Conservation (phyloP, 2,113 vertebrate genomes). For the Pterophyllum scalare region DNA sequence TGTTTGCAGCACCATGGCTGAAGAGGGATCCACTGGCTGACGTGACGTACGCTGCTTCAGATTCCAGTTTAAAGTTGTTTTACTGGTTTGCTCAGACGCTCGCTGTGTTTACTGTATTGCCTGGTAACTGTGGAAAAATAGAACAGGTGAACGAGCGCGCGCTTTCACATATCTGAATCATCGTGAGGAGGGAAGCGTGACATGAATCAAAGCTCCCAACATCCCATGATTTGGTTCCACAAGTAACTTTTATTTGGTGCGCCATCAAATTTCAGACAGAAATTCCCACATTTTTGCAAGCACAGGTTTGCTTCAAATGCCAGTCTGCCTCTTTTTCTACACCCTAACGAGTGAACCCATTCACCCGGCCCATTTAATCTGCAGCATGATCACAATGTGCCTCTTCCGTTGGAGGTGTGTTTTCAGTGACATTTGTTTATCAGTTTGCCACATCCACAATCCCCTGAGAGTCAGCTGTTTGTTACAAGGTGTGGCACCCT, state of each 20-base stretch:
- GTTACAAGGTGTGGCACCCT: slow-evolving; percentile 18
- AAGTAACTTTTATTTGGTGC: background rate
- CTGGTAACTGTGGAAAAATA: background rate
- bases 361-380: background rate
- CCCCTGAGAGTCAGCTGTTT: slow-evolving; percentile 14
- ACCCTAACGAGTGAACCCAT: background rate
- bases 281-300: too few relatives aligned
- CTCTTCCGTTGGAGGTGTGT: background rate
- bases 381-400: background rate
- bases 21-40: background rate
- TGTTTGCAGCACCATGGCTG: background rate
- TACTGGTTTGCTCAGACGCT: slow-evolving; percentile 6
- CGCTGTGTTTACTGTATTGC: background rate
- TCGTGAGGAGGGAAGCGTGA: background rate
- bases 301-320: too few relatives aligned
- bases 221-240: background rate
- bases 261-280: background rate
- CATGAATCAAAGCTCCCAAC: background rate
- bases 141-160: background rate
- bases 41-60: background rate
- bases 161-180: background rate
- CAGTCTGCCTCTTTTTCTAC: background rate
- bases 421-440: background rate
- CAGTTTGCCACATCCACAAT: background rate
- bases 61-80: slow-evolving; percentile 12